These are phyloP conservation scores for Battus philenor DNA, from an alignment of 1,140 invertebrate species.

Conservation along the genomic window DNA sequence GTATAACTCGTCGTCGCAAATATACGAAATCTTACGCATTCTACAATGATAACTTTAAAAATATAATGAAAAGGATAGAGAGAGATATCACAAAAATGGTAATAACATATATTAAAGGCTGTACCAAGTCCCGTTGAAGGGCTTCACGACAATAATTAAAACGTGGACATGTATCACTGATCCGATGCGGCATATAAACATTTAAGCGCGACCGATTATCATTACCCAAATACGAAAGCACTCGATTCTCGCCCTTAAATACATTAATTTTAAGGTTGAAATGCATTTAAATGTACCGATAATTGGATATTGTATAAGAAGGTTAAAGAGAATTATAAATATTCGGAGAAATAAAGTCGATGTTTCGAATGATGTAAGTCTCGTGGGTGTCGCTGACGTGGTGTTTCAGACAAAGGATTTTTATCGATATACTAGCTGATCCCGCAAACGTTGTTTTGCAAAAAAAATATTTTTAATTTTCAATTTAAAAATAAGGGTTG, in stretches of 20 bases:
- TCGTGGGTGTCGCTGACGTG: slow-evolving; percentile 1
- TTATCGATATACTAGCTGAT: slow-evolving; percentile 2
- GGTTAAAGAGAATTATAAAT: slow-evolving; percentile 10
- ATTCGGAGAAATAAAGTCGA: slow-evolving; percentile 11
- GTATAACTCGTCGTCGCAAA: too few relatives aligned
- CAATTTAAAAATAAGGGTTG: too few relatives aligned
- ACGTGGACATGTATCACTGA: slow-evolving; percentile 3
- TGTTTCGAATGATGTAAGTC: slow-evolving; percentile 4
- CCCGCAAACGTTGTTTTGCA: too few relatives aligned
- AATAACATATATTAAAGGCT: too few relatives aligned
- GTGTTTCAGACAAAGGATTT: background rate
- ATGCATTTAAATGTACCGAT: background rate
- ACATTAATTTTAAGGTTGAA: background rate
- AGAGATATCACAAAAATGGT: too few relatives aligned
- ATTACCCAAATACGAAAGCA: slow-evolving; percentile 4
- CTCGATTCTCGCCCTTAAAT: background rate
- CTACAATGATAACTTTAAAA: too few relatives aligned
- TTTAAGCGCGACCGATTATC: slow-evolving; percentile 10
- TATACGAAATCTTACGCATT: too few relatives aligned
- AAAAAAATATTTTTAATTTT: too few relatives aligned
- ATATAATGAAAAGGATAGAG: too few relatives aligned
- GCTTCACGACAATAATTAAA: slow-evolving; percentile 15
- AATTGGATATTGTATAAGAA: slow-evolving; percentile 9
- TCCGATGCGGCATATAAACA: slow-evolving; percentile 10
- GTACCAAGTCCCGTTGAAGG: too few relatives aligned